These are phyloP conservation scores for Turritopsis rubra DNA, from an alignment of 30 jellyfish, hydroid and myxozoan species.

Conservation along the genomic window DNA sequence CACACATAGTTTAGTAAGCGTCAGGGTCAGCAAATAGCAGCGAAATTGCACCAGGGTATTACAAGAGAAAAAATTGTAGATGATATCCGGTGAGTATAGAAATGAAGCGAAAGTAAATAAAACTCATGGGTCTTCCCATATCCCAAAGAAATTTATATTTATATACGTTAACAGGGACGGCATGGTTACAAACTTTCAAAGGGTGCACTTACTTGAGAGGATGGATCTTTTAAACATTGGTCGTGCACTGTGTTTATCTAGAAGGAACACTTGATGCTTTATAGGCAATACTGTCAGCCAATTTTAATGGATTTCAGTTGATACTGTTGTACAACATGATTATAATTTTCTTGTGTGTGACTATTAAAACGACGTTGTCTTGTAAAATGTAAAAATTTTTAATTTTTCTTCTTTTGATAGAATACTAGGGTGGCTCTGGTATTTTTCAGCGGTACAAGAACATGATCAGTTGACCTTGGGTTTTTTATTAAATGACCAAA, in stretches of 20 bases:
- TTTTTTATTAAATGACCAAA: too few species aligned
- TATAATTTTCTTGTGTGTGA: too few species aligned
- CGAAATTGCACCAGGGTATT: slow-evolving; percentile 36
- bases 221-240: slow-evolving; percentile 4
- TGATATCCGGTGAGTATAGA: slow-evolving; percentile 17
- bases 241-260: not conserved
- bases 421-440: too few species aligned
- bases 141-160: not conserved
- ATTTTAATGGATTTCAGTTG: too few species aligned
- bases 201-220: slow-evolving; percentile 13
- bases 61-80: slow-evolving; percentile 34
- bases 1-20: slow-evolving; percentile 25
- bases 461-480: too few species aligned
- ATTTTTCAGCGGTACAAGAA: too few species aligned
- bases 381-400: too few species aligned
- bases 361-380: too few species aligned
- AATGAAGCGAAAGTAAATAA: not conserved
- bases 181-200: not conserved
- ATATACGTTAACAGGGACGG: not conserved
- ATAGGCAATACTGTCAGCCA: too few species aligned
- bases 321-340: too few species aligned
- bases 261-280: too few species aligned
- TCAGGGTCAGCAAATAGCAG: slow-evolving; percentile 36
- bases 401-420: too few species aligned
- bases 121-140: not conserved